Base-by-base conservation (phyloP, 2,888 invertebrate species). In the Mythimna lalbum region DNA sequence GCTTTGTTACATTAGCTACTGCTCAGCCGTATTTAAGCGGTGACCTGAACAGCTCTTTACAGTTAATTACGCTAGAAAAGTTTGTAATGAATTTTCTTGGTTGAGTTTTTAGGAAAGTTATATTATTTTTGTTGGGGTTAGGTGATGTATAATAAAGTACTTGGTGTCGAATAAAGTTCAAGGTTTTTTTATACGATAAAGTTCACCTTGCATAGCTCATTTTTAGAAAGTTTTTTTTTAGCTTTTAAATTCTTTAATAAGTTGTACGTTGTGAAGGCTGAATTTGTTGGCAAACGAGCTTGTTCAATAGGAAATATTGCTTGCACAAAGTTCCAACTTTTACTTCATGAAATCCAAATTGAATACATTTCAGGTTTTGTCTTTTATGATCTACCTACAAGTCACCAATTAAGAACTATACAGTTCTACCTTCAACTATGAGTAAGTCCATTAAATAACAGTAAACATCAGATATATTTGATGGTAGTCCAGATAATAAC, bases 31-130 rank as follows among this genome's bases (percentile, higher is more conserved):
- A 66, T 78, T 73, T 78, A 78, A 68, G 69, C 55, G 63, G 73
- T 82, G 79, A 82, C 73, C 69, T 66, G 70, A 73, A 73, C 70
- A 72, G 56, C 68, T 78, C 71, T 75, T 63, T 68, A 39, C 57
- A 73, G 70, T 82, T 81, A 81, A 82, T 82, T 76, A 75, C 64
- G 62, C 70, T 67, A 65, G 70, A 66, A 75, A 70, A 82, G 62
- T 73, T 84, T 70, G n/a, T 65, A 73, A 73, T 68, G 63, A 73
- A 82, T 74, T 66, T 55, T 67, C 78, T 66, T 49, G 56, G 39
- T 14, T 19, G 55, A n/a, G 3, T 47, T 39, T 81, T 60, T 23
- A 31, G 14, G 33, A n/a, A 55, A 23, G 9, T 63, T 57, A 5
- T 50, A 4, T 36, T 49, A 31, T 63, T 73, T 72, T 65, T 79